phyloP scores from a whole-genome alignment of 2,888 invertebrate species.

The Keiferia lycopersicella region DNA sequence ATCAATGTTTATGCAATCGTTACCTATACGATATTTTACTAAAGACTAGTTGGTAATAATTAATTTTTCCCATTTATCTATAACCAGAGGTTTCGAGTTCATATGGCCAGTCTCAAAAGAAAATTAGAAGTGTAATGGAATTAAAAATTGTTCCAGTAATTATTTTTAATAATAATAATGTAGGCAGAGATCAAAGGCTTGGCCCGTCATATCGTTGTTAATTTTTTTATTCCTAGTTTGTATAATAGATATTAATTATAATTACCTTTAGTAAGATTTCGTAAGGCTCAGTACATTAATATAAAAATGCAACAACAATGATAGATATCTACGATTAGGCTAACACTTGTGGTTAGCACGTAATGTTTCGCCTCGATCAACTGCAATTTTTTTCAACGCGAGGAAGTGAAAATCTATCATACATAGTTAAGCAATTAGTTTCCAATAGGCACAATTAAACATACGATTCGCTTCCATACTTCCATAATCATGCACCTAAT shows the following conservation, averaged over 20 bases:
- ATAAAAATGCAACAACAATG: background rate
- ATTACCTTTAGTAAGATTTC: background rate
- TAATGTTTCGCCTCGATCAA: constrained; percentile 10
- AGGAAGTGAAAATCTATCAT: constrained; percentile 17
- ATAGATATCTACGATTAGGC: background rate
- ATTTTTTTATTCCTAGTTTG: background rate
- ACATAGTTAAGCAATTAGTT: constrained; percentile 2
- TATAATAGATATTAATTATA: too few relatives aligned
- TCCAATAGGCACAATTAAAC: constrained; percentile 22
- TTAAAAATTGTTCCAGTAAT: too few relatives aligned
- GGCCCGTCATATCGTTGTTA: too few relatives aligned
- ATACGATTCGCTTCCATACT: constrained; percentile 33
- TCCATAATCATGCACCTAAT: constrained; percentile 30
- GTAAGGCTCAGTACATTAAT: background rate
- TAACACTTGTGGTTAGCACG: background rate
- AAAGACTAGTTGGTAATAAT: background rate
- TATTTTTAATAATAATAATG: too few relatives aligned
- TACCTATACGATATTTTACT: background rate
- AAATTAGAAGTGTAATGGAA: too few relatives aligned
- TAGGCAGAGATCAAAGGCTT: too few relatives aligned
- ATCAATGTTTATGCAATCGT: constrained; percentile 25
- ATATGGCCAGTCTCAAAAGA: too few relatives aligned
- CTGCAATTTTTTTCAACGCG: constrained; percentile 1
- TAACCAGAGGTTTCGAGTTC: background rate
- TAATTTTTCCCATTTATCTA: too few relatives aligned